Conservation (phyloP, 2,113 vertebrate species). For the Eulemur macaco region DNA sequence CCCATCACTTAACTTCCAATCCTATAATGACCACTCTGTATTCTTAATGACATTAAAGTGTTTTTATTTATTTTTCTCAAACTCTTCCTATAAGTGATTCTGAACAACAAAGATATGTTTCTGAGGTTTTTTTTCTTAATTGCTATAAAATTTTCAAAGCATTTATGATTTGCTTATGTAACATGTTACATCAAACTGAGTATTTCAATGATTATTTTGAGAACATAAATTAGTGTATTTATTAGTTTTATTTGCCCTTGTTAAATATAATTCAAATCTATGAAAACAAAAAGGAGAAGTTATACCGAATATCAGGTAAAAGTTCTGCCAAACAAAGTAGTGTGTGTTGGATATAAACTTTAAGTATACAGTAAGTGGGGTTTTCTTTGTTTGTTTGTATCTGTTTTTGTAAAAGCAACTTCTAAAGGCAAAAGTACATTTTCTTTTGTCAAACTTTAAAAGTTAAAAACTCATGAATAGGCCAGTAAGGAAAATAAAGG, state of each 20-base stretch:
- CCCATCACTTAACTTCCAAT: background rate
- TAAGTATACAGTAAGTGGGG: background rate
- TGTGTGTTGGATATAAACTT: background rate
- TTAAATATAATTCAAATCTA: background rate
- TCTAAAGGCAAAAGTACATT: background rate
- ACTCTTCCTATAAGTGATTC: background rate
- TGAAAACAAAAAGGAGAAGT: background rate
- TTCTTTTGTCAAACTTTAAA: constrained; percentile 10
- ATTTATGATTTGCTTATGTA: background rate
- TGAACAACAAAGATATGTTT: background rate
- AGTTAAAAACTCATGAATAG: background rate
- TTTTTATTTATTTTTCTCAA: background rate
- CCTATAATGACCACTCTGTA: background rate
- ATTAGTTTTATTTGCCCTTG: constrained; percentile 14
- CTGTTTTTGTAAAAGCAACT: background rate
- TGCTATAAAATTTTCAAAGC: background rate
- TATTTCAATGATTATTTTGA: constrained; percentile 15
- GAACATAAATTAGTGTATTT: background rate
- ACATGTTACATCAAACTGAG: background rate
- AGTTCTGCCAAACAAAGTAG: background rate
- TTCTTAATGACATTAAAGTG: background rate
- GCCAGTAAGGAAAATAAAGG: background rate
- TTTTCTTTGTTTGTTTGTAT: background rate
- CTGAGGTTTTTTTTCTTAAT: background rate
- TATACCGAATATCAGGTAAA: background rate